These are phyloP conservation scores for Tinea trinotella DNA, from an alignment of 2,888 invertebrate genomes.

Conservation along the genomic window DNA sequence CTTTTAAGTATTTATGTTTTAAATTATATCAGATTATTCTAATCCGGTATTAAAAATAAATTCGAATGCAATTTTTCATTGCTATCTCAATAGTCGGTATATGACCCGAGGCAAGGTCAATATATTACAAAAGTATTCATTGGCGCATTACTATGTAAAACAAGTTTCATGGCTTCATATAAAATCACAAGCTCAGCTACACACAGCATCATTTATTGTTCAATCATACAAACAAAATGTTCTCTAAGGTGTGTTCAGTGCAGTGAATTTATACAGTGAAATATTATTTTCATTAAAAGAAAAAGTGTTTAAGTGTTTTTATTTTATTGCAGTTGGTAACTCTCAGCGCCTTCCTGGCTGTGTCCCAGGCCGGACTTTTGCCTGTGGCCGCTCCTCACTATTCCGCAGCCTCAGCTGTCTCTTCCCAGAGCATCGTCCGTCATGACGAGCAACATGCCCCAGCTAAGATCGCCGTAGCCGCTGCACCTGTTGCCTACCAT, in stretches of 20 bases:
- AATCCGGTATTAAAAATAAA: too few relatives aligned
- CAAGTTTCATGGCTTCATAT: too few relatives aligned
- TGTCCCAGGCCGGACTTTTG: conserved; percentile 39
- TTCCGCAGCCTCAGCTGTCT: conserved; percentile 46
- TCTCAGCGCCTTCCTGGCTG: conserved; percentile 21
- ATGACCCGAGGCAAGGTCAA: too few relatives aligned
- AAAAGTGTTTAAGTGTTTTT: too few relatives aligned
- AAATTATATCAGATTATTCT: too few relatives aligned
- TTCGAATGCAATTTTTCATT: too few relatives aligned
- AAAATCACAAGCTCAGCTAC: too few relatives aligned
- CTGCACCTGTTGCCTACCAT: conserved; percentile 25
- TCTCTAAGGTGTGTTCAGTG: conserved; percentile 2
- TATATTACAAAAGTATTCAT: too few relatives aligned
- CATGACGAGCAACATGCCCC: conserved; percentile 30
- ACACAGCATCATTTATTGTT: conserved; percentile 8
- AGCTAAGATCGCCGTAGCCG: conserved; percentile 28
- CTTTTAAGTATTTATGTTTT: too few relatives aligned
- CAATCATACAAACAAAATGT: conserved; percentile 1
- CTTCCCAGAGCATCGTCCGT: conserved; percentile 31
- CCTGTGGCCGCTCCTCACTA: conserved; percentile 60
- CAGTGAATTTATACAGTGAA: not conserved
- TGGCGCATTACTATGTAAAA: too few relatives aligned
- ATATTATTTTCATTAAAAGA: too few relatives aligned
- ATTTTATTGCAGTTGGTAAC: conserved; percentile 20
- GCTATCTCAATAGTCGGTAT: too few relatives aligned